Conservation (phyloP, 2,113 vertebrate species). For the Psittacara wagleri region DNA sequence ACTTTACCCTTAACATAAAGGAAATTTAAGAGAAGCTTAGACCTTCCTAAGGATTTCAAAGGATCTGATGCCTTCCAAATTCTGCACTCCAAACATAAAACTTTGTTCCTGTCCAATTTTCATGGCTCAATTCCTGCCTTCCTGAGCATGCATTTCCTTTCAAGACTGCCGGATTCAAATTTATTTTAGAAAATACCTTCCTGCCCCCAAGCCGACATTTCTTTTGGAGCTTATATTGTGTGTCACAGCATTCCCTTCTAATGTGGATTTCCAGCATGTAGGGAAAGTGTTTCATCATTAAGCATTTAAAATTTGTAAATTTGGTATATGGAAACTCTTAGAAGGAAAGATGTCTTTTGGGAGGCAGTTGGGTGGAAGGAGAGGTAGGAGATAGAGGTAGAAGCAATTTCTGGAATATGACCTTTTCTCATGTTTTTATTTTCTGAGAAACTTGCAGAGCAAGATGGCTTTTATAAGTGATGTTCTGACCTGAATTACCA, state of each 20-base stretch:
- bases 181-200: neutral
- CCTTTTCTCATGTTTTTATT: neutral
- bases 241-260: neutral
- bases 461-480: neutral
- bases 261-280: neutral
- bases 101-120: neutral
- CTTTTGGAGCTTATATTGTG: neutral
- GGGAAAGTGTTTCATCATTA: neutral
- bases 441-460: neutral
- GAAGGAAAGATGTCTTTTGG: neutral
- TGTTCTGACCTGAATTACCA: slow-evolving; percentile 32
- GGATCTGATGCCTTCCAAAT: neutral
- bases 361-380: neutral
- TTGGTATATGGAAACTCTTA: neutral
- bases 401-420: neutral
- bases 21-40: neutral
- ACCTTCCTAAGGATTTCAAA: neutral
- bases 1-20: neutral
- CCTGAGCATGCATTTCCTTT: neutral
- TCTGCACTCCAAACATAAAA: neutral
- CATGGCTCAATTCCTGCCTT: neutral
- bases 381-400: neutral
- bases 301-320: neutral
- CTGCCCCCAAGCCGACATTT: neutral
- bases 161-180: neutral